Conservation (phyloP, 1,140 invertebrate genomes). For the Caenorhabditis inopinata region DNA sequence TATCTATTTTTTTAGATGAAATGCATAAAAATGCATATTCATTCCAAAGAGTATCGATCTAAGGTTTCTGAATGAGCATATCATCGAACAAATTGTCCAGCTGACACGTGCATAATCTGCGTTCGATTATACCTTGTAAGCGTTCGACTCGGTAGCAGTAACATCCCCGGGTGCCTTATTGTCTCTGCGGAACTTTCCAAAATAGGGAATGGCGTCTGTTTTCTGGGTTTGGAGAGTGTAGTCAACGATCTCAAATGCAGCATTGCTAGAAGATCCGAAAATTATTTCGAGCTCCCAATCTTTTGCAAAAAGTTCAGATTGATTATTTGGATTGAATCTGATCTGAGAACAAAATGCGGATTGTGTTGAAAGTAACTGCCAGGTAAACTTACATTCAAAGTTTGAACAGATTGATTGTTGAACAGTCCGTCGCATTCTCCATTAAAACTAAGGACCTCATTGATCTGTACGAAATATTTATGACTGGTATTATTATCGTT, state of each 20-base stretch:
- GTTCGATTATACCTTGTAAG: constrained; percentile 21
- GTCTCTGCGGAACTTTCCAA: not conserved
- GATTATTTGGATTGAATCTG: not conserved
- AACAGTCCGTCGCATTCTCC: constrained; percentile 38
- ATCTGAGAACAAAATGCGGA: not conserved
- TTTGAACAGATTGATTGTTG: constrained; percentile 34
- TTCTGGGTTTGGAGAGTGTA: constrained; percentile 32
- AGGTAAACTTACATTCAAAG: constrained; percentile 22
- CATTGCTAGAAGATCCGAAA: constrained; percentile 27
- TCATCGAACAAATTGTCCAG: too few relatives aligned
- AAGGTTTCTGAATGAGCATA: too few relatives aligned
- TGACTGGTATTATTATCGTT: not conserved
- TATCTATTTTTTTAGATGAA: too few relatives aligned
- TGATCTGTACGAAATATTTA: constrained; percentile 28
- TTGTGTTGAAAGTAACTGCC: not conserved
- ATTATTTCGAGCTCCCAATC: constrained; percentile 38
- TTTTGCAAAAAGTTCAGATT: not conserved
- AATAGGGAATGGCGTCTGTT: not conserved
- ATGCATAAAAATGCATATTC: too few relatives aligned
- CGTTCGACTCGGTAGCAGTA: constrained; percentile 35
- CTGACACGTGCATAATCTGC: too few relatives aligned
- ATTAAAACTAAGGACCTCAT: not conserved
- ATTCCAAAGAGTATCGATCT: too few relatives aligned
- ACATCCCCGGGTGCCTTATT: constrained; percentile 26
- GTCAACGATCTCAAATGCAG: constrained; percentile 44